Percentiles rank a stretch among this genome's conserved stretches.
phyloP scores from a whole-genome alignment of 2,888 invertebrate species.

The Drosophila siamana region DNA sequence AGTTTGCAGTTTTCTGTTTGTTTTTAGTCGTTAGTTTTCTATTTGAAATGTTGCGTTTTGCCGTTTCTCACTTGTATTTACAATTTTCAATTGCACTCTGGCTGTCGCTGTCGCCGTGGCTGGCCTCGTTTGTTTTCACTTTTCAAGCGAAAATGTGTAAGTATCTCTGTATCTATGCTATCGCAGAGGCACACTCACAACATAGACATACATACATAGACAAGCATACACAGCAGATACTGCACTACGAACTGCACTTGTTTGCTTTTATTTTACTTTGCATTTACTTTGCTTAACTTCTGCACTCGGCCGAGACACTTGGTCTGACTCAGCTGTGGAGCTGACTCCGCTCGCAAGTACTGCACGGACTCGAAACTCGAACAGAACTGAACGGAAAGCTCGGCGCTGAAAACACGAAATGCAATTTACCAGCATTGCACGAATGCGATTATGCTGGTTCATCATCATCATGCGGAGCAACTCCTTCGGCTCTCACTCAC shows the following conservation, averaged over 20 bases:
- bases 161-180: conserved; percentile 70
- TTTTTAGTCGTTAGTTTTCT: too few relatives aligned
- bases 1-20: neutral
- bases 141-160: conserved; percentile 62
- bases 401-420: conserved; percentile 47
- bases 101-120: neutral
- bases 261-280: conserved; percentile 54
- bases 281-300: conserved; percentile 43
- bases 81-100: conserved; percentile 5
- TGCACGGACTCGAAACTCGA: conserved; percentile 81
- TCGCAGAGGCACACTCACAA: conserved; percentile 23
- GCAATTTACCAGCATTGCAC: conserved; percentile 63
- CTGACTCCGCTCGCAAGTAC: conserved; percentile 60
- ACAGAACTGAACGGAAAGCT: conserved; percentile 70
- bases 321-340: conserved; percentile 33
- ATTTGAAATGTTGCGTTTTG: too few relatives aligned
- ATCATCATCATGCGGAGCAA: conserved; percentile 50
- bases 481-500: conserved; percentile 63
- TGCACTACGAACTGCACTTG: conserved; percentile 49
- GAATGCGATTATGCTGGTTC: conserved; percentile 64
- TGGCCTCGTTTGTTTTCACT: conserved; percentile 60
- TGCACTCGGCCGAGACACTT: conserved; percentile 53
- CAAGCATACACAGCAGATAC: conserved; percentile 19
- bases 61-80: conserved; percentile 7
- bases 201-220: conserved; percentile 17